Percentiles rank a stretch among this genome's conserved stretches.
Evolutionary conservation across 1,140 invertebrate species (phyloP).

Genomic region (Platyura marginata): DNA sequence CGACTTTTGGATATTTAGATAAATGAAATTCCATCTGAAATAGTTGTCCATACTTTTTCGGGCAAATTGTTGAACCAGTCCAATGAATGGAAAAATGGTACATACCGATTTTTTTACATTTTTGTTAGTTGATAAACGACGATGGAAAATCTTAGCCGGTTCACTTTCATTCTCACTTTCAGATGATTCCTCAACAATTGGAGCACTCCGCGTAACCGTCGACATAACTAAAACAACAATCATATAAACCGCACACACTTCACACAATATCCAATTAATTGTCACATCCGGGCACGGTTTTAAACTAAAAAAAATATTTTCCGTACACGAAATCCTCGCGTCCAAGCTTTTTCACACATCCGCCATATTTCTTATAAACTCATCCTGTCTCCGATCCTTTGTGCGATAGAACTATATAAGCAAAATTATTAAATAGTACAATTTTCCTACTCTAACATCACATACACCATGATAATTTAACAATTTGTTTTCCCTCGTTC

Average conservation of each 20-base stretch:
- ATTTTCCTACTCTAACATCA: too few relatives aligned
- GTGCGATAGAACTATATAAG: not conserved
- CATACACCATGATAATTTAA: too few relatives aligned
- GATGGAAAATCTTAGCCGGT: constrained; percentile 40
- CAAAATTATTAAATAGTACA: too few relatives aligned
- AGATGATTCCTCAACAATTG: constrained; percentile 22
- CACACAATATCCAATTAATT: too few relatives aligned
- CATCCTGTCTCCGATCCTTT: not conserved
- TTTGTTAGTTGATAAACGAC: constrained; percentile 43
- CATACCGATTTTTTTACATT: constrained; percentile 21
- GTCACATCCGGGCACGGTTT: too few relatives aligned
- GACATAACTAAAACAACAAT: not conserved
- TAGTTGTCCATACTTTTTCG: too few relatives aligned
- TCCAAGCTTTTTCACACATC: not conserved
- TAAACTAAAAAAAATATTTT: not conserved
- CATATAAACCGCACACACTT: not conserved
- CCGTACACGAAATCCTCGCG: not conserved
- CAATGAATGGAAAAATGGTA: too few relatives aligned
- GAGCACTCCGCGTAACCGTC: not conserved
- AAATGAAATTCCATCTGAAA: too few relatives aligned
- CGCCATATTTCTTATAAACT: not conserved
- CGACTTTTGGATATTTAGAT: too few relatives aligned
- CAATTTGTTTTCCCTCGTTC: too few relatives aligned
- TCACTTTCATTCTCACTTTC: constrained; percentile 48
- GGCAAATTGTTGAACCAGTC: too few relatives aligned